Conservation (phyloP, 2,888 invertebrate genomes). For the Sisyra terminalis region DNA sequence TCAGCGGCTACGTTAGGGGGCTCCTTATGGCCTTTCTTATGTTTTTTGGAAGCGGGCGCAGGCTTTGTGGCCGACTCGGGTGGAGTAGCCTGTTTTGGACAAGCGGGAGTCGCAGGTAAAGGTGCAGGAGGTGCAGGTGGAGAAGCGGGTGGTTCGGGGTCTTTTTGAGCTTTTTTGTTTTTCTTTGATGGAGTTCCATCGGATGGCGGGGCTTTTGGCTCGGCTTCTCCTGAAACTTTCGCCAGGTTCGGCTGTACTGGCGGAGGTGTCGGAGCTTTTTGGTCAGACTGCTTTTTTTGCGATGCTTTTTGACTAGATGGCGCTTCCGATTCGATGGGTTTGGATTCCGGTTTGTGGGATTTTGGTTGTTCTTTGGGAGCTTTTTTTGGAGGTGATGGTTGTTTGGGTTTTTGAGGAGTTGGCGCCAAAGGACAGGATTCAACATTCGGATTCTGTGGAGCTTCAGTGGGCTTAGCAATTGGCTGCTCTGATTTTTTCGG, state of each 20-base stretch:
- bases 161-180: no score
- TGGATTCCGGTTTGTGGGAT: no score
- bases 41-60: not conserved
- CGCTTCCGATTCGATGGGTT: no score
- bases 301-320: no score
- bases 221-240: no score
- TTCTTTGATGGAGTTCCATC: no score
- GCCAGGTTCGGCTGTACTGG: no score
- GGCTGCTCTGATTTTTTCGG: conserved; percentile 11
- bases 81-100: conserved; percentile 8
- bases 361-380: conserved; percentile 5
- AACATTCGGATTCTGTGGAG: no score
- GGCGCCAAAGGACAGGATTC: no score
- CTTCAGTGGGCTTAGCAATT: conserved; percentile 8
- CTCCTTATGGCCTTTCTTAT: not conserved
- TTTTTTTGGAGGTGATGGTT: conserved; percentile 11
- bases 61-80: conserved; percentile 6
- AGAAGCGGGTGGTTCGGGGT: not conserved
- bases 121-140: conserved; percentile 9
- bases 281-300: no score
- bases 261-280: no score
- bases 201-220: no score
- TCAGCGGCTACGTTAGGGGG: conserved; percentile 4
- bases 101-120: conserved; percentile 9
- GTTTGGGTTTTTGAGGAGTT: conserved; percentile 7